Conservation (phyloP, 2,888 invertebrate genomes). For the Polyommatus icarus region DNA sequence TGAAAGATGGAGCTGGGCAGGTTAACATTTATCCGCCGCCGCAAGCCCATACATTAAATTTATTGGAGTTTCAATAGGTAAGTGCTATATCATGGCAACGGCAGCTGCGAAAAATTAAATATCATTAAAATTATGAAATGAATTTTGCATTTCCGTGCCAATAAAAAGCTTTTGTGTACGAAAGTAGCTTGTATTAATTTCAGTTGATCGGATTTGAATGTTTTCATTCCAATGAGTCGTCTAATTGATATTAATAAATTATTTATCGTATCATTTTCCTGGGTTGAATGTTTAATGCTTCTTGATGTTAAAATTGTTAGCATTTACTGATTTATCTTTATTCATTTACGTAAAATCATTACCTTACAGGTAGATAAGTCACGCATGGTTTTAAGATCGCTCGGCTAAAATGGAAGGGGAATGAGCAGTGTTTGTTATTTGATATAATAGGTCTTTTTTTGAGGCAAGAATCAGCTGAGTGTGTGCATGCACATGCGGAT, state of each 20-base stretch:
- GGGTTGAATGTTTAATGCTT: background rate
- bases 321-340: background rate
- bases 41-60: slow-evolving; percentile 36
- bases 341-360: too few relatives aligned
- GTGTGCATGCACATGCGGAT: too few relatives aligned
- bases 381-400: background rate
- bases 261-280: background rate
- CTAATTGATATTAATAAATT: slow-evolving; percentile 29
- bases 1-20: slow-evolving; percentile 35
- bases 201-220: slow-evolving; percentile 41
- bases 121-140: slow-evolving; percentile 33
- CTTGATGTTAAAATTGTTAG: background rate
- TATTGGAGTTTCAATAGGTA: slow-evolving; percentile 36
- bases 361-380: too few relatives aligned
- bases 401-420: background rate
- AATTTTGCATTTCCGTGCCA: slow-evolving; percentile 32
- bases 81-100: slow-evolving; percentile 34
- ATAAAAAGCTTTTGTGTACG: slow-evolving; percentile 34
- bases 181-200: slow-evolving; percentile 41
- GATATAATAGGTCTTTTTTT: too few relatives aligned
- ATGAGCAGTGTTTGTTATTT: background rate
- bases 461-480: too few relatives aligned
- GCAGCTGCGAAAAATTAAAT: slow-evolving; percentile 35
- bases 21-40: slow-evolving; percentile 38
- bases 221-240: slow-evolving; percentile 33